Evolutionary conservation across 2,888 invertebrate genomes (phyloP).

Genomic region (Miltochrista miniata): DNA sequence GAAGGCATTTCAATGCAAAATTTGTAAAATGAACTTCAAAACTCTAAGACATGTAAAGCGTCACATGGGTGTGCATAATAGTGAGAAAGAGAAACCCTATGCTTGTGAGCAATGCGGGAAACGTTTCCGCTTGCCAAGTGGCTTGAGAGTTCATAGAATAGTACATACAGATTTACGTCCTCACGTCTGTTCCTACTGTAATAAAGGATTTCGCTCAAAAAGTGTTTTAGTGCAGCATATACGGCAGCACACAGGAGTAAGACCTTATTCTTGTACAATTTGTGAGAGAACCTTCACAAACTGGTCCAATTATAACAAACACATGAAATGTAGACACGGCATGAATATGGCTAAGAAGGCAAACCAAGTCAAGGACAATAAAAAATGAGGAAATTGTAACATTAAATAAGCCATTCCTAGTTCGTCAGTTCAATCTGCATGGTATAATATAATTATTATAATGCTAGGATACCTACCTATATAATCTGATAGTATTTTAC

Average conservation of each 20-base stretch:
- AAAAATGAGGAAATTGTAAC: too few relatives aligned
- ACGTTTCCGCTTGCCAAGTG: constrained; percentile 49
- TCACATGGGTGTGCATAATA: too few relatives aligned
- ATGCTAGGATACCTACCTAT: too few relatives aligned
- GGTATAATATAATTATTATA: too few relatives aligned
- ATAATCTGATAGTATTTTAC: too few relatives aligned
- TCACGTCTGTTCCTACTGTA: constrained; percentile 87
- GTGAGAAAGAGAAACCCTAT: too few relatives aligned
- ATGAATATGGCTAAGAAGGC: constrained; percentile 59
- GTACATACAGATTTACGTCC: constrained; percentile 89
- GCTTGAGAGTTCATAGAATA: constrained; percentile 85
- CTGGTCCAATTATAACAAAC: constrained; percentile 91
- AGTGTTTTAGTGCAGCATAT: too few relatives aligned
- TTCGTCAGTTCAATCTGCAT: too few relatives aligned
- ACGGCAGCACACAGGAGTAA: constrained; percentile 86
- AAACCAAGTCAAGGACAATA: too few relatives aligned
- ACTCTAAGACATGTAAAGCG: too few relatives aligned
- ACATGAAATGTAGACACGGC: constrained; percentile 89
- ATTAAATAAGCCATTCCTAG: too few relatives aligned
- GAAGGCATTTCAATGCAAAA: constrained; percentile 60
- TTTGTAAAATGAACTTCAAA: too few relatives aligned
- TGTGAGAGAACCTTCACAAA: constrained; percentile 87
- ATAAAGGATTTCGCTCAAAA: constrained; percentile 87
- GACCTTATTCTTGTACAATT: constrained; percentile 87
- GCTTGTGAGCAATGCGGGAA: constrained; percentile 58